Evolutionary conservation across 2,888 invertebrate genomes (phyloP), one percentile per base, ranked within the genome.

Genomic region (Heteromurus nitidus): DNA sequence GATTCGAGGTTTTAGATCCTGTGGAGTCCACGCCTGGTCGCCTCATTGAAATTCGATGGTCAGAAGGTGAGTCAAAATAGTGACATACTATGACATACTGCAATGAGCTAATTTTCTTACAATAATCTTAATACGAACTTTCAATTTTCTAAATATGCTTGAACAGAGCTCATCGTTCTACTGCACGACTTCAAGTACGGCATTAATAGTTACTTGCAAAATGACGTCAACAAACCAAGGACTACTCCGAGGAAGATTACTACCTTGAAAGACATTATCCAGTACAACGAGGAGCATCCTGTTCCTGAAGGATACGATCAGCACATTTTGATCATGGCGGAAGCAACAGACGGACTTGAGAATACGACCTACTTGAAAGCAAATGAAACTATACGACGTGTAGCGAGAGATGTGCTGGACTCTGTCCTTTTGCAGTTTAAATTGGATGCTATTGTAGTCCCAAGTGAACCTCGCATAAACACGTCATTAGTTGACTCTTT

Each of bases 101-200:
- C n/a, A n/a, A n/a, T n/a, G n/a, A n/a, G n/a, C n/a, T n/a, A n/a
- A n/a, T n/a, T n/a, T n/a, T n/a, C n/a, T n/a, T n/a, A n/a, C n/a
- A n/a, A n/a, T n/a, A n/a, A n/a, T n/a, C n/a, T n/a, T n/a, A n/a
- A n/a, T n/a, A n/a, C n/a, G n/a, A n/a, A n/a, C n/a, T n/a, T n/a
- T n/a, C n/a, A n/a, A n/a, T n/a, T n/a, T n/a, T n/a, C n/a, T n/a
- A n/a, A n/a, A n/a, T n/a, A n/a, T n/a, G n/a, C n/a, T n/a, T n/a
- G n/a, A n/a, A 5, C 53, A 84, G 85, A 80, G 16, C n/a, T 77
- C 2, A 70, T 53, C 24, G 72, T 84, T 7, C 30, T 85, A 0
- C 20, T 24, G 0, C 82, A 82, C 47, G 85, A 85, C 22, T 84
- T 84, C 55, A 84, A 84, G 28, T 11, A 58, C 42, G 77, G 50